Conservation (phyloP, 2,797 vertebrate species). For the Propithecus perrieri region DNA sequence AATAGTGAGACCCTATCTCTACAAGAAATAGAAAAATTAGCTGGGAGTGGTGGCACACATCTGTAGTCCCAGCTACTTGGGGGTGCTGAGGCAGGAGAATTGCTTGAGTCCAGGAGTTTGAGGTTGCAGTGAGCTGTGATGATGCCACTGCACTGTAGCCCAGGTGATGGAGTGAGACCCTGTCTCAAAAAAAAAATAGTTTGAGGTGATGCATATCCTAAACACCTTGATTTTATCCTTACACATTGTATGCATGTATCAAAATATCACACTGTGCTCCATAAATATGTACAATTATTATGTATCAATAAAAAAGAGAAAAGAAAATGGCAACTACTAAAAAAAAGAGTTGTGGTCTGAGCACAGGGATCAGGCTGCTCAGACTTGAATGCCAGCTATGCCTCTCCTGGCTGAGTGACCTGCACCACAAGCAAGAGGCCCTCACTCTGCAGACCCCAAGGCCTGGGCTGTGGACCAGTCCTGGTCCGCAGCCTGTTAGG, state of each 20-base stretch:
- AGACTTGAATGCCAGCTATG: neutral
- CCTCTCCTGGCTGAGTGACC: neutral
- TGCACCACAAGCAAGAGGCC: neutral
- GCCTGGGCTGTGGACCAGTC: too few relatives aligned
- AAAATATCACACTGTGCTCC: neutral
- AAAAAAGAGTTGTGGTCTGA: neutral
- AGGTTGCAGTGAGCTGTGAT: too few relatives aligned
- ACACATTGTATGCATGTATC: neutral
- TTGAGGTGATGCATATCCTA: neutral
- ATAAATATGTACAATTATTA: neutral
- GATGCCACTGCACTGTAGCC: too few relatives aligned
- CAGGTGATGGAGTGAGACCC: too few relatives aligned
- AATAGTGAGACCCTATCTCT: neutral
- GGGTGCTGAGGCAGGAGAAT: too few relatives aligned
- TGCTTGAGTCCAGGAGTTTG: too few relatives aligned
- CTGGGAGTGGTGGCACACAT: too few relatives aligned
- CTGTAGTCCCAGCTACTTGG: too few relatives aligned
- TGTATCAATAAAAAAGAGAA: neutral
- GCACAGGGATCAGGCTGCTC: neutral
- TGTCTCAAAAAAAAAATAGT: neutral
- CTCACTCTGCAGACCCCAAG: too few relatives aligned
- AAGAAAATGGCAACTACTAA: neutral
- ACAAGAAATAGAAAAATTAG: too few relatives aligned
- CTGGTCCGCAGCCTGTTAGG: too few relatives aligned
- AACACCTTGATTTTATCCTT: neutral